phyloP scores from a whole-genome alignment of 2,113 vertebrate species.

The Phylloscopus trochiloides region DNA sequence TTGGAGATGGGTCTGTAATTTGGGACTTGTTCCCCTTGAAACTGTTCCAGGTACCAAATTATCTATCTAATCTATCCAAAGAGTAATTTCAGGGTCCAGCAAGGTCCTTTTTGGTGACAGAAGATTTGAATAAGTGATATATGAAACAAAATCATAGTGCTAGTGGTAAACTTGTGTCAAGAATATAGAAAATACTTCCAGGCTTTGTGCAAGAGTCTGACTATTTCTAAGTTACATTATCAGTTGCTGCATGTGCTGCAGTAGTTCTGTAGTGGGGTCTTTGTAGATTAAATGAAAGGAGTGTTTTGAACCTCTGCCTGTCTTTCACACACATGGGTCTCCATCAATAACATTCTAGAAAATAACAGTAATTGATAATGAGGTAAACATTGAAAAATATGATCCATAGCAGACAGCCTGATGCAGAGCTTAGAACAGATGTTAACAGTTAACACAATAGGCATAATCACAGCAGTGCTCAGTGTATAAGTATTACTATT shows the following conservation, averaged over 20 bases:
- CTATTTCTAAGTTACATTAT: not conserved
- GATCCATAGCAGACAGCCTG: not conserved
- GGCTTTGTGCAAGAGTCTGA: not conserved
- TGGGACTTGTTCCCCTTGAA: not conserved
- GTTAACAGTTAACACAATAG: not conserved
- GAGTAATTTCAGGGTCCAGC: not conserved
- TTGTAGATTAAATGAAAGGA: not conserved
- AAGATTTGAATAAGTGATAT: not conserved
- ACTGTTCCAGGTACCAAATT: not conserved
- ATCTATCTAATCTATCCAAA: not conserved
- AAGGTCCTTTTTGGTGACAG: not conserved
- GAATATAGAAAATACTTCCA: not conserved
- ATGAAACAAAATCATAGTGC: not conserved
- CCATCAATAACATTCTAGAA: not conserved
- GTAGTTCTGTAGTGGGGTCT: not conserved
- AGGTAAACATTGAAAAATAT: not conserved
- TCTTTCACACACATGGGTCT: not conserved
- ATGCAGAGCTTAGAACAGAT: not conserved
- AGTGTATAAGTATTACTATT: not conserved
- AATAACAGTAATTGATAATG: not conserved
- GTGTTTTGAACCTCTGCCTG: not conserved
- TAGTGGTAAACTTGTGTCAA: not conserved
- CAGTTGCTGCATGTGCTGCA: not conserved
- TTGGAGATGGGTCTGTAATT: not conserved
- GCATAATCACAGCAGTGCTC: not conserved